Evolutionary conservation across 2,113 vertebrate species (phyloP).

Genomic region (Triplophysa siluroides): DNA sequence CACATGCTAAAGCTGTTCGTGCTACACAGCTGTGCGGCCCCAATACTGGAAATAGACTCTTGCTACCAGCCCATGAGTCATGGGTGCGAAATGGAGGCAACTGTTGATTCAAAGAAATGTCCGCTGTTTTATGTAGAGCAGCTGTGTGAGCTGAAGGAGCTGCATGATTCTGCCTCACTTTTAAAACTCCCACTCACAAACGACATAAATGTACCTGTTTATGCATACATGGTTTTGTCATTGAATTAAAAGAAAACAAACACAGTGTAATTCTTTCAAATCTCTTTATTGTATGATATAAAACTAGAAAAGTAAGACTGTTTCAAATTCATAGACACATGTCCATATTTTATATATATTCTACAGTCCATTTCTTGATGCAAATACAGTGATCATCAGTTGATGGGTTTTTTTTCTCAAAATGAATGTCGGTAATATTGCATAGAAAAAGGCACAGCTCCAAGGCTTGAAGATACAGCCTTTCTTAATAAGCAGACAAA

Average conservation of each 20-base stretch:
- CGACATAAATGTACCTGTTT: not conserved
- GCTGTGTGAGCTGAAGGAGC: constrained; percentile 9
- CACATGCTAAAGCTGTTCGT: constrained; percentile 62
- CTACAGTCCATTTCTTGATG: constrained; percentile 88
- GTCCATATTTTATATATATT: constrained; percentile 80
- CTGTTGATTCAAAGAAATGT: constrained; percentile 58
- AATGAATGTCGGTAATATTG: constrained; percentile 92
- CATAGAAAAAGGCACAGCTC: constrained; percentile 99
- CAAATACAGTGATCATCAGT: constrained; percentile 85
- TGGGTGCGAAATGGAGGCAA: constrained; percentile 65
- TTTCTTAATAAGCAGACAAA: constrained; percentile 59
- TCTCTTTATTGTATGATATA: constrained; percentile 98
- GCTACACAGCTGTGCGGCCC: constrained; percentile 70
- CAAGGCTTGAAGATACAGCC: constrained; percentile 90
- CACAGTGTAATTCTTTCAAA: constrained; percentile 56
- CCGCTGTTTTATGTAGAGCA: constrained; percentile 23
- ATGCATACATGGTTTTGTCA: not conserved
- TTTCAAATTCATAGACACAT: constrained; percentile 93
- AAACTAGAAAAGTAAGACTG: constrained; percentile 99
- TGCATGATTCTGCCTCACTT: too few species aligned
- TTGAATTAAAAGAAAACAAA: not conserved
- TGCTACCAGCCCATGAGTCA: constrained; percentile 64
- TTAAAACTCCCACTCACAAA: not conserved
- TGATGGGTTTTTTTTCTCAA: constrained; percentile 65
- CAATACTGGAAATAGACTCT: constrained; percentile 73